These are phyloP conservation scores for Acanthiza pusilla DNA, from an alignment of 2,797 vertebrate genomes.

Conservation along the genomic window DNA sequence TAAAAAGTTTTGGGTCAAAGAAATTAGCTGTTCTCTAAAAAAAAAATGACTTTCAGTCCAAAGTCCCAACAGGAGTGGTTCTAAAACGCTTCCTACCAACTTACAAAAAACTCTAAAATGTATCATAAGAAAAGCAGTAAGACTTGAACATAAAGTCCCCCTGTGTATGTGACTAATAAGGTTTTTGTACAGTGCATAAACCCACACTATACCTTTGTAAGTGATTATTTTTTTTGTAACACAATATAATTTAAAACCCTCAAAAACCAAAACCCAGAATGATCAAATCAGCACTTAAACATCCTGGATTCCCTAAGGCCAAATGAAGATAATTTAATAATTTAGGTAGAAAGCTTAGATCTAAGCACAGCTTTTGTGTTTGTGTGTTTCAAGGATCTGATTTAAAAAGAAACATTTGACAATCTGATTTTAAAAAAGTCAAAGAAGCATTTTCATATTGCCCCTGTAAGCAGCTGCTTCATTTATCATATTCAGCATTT, in stretches of 20 bases:
- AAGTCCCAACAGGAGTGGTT: background rate
- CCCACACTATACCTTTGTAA: background rate
- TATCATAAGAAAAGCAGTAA: background rate
- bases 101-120: background rate
- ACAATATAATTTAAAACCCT: background rate
- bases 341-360: background rate
- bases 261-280: background rate
- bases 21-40: background rate
- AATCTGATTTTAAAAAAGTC: background rate
- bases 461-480: background rate
- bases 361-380: background rate
- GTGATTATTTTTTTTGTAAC: background rate
- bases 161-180: background rate
- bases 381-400: background rate
- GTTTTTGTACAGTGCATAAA: background rate
- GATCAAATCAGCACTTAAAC: background rate
- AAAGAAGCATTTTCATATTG: background rate
- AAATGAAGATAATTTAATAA: background rate
- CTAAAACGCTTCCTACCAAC: background rate
- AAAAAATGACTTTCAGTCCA: background rate
- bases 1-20: background rate
- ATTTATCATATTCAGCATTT: background rate
- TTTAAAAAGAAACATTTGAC: background rate
- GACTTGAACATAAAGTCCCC: background rate
- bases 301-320: background rate